Evolutionary conservation across 1,140 invertebrate genomes (phyloP), one percentile per base, ranked within the genome.

Genomic region (Meloidogyne exigua): DNA sequence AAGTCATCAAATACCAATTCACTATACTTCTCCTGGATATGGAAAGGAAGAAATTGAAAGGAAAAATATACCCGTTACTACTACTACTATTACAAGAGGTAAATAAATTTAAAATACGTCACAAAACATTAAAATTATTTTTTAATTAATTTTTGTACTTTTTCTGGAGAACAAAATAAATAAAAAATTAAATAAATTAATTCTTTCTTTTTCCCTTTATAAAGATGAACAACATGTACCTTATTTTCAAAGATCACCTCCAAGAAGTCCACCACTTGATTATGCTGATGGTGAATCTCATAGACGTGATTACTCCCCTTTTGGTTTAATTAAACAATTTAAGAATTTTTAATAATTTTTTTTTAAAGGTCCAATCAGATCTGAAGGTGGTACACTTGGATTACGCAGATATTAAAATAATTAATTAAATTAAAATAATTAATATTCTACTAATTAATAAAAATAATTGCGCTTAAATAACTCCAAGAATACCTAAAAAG

Each of bases 1-100:
- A 57, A n/a, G 49, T 57, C 49, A 57, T 21, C 49, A 57, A n/a
- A 57, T 57, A 57, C 49, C 49, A 57, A n/a, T 57, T 57, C 49
- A 57, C 18, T 57, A 57, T 7, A n/a, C 49, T n/a, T n/a, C 49
- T 1, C 5, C 49, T n/a, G 49, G n/a, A 5, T 57, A 49, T 49
- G n/a, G 44, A 49, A 49, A 1, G 2, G 44, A 49, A n/a, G 44
- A 18, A 49, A 18, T 4, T 18, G 15, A 18, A 2, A 49, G 36
- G 9, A 57, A 5, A 9, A 57, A 57, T 57, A 15, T n/a, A n/a
- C 49, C 18, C n/a, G n/a, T n/a, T n/a, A n/a, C n/a, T n/a, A n/a
- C n/a, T n/a, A n/a, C n/a, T n/a, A n/a, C n/a, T n/a, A n/a, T n/a
- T n/a, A 57, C 7, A 57, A 18, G 2, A 9, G 18, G n/a, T n/a